A percentile compares a stretch with the other conserved stretches of the same genome.
These are phyloP conservation scores for Luperina testacea DNA, from an alignment of 2,888 invertebrate genomes.

Conservation along the genomic window DNA sequence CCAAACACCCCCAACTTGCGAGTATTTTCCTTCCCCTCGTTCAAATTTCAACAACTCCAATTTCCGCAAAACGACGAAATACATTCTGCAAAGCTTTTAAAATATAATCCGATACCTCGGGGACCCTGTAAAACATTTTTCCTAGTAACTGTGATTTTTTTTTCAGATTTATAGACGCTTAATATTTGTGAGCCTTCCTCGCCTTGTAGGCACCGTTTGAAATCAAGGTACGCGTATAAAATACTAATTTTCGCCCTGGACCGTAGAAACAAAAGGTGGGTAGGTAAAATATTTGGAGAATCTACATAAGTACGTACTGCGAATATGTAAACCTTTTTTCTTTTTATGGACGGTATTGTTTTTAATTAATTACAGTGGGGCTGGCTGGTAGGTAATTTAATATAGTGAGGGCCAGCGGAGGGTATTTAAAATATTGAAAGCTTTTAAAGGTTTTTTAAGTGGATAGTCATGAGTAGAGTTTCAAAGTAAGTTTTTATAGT, in stretches of 20 bases:
- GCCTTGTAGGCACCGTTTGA: slow-evolving; percentile 56
- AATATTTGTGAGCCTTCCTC: slow-evolving; percentile 59
- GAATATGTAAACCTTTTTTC: neutral
- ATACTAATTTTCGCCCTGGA: slow-evolving; percentile 73
- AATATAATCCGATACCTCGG: slow-evolving; percentile 56
- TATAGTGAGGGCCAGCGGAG: neutral
- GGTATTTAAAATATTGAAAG: neutral
- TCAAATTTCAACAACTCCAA: slow-evolving; percentile 9
- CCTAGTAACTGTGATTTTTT: slow-evolving; percentile 60
- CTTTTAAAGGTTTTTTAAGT: neutral
- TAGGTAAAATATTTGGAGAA: slow-evolving; percentile 15
- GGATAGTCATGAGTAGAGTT: neutral
- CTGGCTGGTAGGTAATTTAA: neutral
- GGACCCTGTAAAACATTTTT: slow-evolving; percentile 55
- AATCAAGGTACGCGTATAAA: slow-evolving; percentile 74
- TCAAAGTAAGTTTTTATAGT: neutral
- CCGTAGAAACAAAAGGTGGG: slow-evolving; percentile 61
- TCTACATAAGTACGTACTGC: neutral
- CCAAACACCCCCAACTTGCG: neutral
- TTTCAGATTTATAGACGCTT: slow-evolving; percentile 56
- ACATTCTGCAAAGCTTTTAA: slow-evolving; percentile 54
- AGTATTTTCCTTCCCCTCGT: neutral
- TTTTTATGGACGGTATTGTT: slow-evolving; percentile 2
- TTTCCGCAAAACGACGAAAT: slow-evolving; percentile 29
- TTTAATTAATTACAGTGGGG: neutral